Base-by-base conservation (phyloP, 2,888 invertebrate species). In the Drosophila suboccidentalis region DNA sequence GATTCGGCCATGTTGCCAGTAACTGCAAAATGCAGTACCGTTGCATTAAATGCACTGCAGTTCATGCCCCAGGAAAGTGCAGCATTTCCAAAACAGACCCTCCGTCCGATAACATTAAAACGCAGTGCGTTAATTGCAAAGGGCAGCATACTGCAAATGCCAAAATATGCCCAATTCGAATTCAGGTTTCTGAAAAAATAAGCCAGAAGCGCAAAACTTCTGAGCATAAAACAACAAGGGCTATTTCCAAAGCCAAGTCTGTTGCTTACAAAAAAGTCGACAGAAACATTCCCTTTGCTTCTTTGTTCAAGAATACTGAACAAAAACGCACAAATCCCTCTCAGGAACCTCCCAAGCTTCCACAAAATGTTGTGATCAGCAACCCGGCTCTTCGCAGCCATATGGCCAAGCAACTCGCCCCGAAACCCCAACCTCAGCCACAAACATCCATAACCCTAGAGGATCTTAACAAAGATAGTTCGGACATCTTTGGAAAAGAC, bases 121-220 rank as follows among this genome's bases (percentile, higher is more conserved):
- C 29, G 0, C 46, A 53, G 17, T 62, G 47, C 3, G 34, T 62
- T 0, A 62, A 62, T 8, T 62, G 54, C 10, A 47, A 54, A 3
- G 53, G 38, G 0, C 29, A 62, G 11, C 62, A 54, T n/a, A 54
- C 62, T 0, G 62, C 62, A 3, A 62, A 47, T 29, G 54, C 54
- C 4, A 54, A 46, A 34, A 47, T 57, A 0, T 63, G 62, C n/a
- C 54, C 41, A 1, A 13, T 63, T 1, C 19, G 55, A 9, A 13
- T 41, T 3, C 2, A 47, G 5, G 26, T n/a, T 5, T 0, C 1
- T 13, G 34, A 49, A 10, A 62, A 54, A 15, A 2, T 55, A 1
- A 15, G 26, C 3, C 13, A 47, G 4, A 55, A 32, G 11, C 43
- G 22, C 11, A 29, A n/a, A 8, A 4, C n/a, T 3, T 10, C n/a